Evolutionary conservation across 2,888 invertebrate species (phyloP).

Genomic region (Cryptophagus acutangulus): DNA sequence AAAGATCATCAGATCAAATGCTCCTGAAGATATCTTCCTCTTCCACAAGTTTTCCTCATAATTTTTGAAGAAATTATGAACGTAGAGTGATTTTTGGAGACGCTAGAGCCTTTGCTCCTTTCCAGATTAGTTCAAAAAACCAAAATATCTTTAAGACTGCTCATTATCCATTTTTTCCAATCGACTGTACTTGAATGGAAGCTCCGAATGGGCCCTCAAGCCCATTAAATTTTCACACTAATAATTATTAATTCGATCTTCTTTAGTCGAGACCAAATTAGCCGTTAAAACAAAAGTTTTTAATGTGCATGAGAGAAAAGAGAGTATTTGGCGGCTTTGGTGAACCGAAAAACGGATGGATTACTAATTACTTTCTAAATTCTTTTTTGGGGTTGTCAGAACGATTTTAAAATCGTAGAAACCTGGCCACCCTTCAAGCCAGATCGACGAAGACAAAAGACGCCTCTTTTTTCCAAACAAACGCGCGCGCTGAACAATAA

Average conservation of each 20-base stretch:
- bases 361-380: conserved; percentile 43
- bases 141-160: no score
- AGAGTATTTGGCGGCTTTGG: no score
- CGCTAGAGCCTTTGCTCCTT: no score
- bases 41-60: no score
- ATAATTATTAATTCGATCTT: conserved; percentile 28
- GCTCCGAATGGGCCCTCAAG: no score
- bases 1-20: no score
- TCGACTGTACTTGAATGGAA: no score
- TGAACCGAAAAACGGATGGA: conserved; percentile 41
- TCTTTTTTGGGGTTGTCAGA: conserved; percentile 39
- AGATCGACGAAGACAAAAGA: neutral
- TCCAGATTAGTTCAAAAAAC: no score
- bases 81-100: no score
- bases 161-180: no score
- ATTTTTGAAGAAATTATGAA: no score
- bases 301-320: conserved; percentile 35
- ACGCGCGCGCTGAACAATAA: conserved; percentile 39
- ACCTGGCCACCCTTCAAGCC: conserved; percentile 33
- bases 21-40: no score
- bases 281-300: conserved; percentile 42
- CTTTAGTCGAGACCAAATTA: conserved; percentile 37
- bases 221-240: conserved; percentile 17
- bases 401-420: conserved; percentile 40
- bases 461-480: conserved; percentile 42